These are phyloP conservation scores for Rostratula benghalensis DNA, from an alignment of 2,113 vertebrate species.

Conservation along the genomic window DNA sequence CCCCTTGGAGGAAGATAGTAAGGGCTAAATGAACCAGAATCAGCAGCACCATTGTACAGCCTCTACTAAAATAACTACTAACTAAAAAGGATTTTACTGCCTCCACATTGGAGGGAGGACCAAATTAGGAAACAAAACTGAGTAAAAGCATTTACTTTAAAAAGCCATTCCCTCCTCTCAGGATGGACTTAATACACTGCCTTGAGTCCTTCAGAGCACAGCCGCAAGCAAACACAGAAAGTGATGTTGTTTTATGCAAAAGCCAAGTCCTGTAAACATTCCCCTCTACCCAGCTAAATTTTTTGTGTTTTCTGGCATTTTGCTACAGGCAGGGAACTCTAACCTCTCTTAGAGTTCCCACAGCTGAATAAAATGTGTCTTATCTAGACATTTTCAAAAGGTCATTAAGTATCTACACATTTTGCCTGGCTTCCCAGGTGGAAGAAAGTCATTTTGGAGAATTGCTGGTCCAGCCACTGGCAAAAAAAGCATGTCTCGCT, in stretches of 20 bases:
- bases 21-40: not conserved
- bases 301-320: not conserved
- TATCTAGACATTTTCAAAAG: not conserved
- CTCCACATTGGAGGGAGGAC: not conserved
- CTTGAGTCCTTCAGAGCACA: not conserved
- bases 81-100: not conserved
- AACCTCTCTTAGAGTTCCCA: not conserved
- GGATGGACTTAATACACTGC: not conserved
- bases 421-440: not conserved
- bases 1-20: not conserved
- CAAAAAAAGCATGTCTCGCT: not conserved
- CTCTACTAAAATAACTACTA: not conserved
- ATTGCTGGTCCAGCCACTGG: not conserved
- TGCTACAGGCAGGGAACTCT: not conserved
- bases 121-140: not conserved
- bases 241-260: not conserved
- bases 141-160: not conserved
- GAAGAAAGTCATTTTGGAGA: not conserved
- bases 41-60: not conserved
- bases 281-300: not conserved
- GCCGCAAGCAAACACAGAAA: not conserved
- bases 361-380: not conserved
- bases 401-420: not conserved
- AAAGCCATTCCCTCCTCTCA: not conserved
- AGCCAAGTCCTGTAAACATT: not conserved